phyloP scores from a whole-genome alignment of 1,140 invertebrate genomes.

The Bicyclus anynana region DNA sequence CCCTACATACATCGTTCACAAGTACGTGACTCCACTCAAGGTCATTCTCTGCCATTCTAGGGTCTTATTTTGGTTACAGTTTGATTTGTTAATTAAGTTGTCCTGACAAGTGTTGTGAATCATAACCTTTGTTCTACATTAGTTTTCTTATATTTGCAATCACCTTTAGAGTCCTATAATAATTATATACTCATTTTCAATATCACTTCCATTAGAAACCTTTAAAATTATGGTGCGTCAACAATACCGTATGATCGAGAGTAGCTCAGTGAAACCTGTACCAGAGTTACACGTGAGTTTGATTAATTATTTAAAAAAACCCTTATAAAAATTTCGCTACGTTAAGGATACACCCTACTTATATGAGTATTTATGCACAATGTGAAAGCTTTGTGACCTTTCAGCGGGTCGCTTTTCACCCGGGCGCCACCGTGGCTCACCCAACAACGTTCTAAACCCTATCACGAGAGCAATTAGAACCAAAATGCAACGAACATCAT shows the following conservation, averaged over 20 bases:
- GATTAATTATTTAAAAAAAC: neutral
- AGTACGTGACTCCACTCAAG: too few species aligned
- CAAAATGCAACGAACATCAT: neutral
- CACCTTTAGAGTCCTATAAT: too few species aligned
- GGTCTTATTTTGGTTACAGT: too few species aligned
- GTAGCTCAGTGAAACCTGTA: neutral
- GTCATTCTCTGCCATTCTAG: too few species aligned
- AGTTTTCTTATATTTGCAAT: too few species aligned
- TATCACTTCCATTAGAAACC: too few species aligned
- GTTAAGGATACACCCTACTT: neutral
- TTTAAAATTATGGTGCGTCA: too few species aligned
- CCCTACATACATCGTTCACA: too few species aligned
- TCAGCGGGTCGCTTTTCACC: conserved; percentile 39
- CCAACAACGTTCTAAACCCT: neutral
- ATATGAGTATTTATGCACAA: conserved; percentile 30
- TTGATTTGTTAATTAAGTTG: too few species aligned
- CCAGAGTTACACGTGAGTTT: neutral
- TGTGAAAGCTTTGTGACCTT: conserved; percentile 45
- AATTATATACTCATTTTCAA: too few species aligned
- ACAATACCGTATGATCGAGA: neutral
- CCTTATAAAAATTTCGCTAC: neutral
- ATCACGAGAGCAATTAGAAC: neutral
- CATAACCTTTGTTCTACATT: too few species aligned
- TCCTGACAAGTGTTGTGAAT: too few species aligned
- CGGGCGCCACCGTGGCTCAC: conserved; percentile 19